Evolutionary conservation across 2,113 vertebrate species (phyloP).

Genomic region (Bettongia penicillata): DNA sequence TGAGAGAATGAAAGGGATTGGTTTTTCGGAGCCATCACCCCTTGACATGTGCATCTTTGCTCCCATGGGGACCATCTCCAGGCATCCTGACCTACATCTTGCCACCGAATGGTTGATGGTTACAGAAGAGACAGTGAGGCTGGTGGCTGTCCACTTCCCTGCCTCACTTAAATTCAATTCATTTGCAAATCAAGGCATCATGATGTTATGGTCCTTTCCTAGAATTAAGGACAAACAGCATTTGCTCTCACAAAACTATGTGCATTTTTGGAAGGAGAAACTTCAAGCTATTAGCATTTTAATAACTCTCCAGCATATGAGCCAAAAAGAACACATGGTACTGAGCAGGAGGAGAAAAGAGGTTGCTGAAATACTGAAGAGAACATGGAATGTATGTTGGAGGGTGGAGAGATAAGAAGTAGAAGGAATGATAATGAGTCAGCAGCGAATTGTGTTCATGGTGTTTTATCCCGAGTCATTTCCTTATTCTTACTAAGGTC

Average conservation of each 20-base stretch:
- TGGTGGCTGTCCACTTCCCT: no score
- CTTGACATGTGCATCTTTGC: background rate
- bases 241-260: slow-evolving; percentile 42
- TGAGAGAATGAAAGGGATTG: slow-evolving; percentile 36
- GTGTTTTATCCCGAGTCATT: background rate
- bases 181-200: no score
- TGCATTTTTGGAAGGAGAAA: slow-evolving; percentile 62
- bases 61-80: no score
- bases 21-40: slow-evolving; percentile 47
- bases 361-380: background rate
- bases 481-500: background rate
- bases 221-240: no score
- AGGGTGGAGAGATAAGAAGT: background rate
- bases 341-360: background rate
- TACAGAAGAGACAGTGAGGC: no score
- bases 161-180: no score
- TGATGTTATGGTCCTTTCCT: no score
- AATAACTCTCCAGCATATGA: slow-evolving; percentile 57
- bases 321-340: background rate
- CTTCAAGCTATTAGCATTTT: slow-evolving; percentile 68
- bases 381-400: background rate
- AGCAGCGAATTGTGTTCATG: background rate
- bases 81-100: no score
- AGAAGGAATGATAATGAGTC: background rate
- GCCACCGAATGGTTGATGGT: no score